These are phyloP conservation scores for Yponomeuta cagnagella DNA, from an alignment of 2,888 invertebrate genomes.

Conservation along the genomic window DNA sequence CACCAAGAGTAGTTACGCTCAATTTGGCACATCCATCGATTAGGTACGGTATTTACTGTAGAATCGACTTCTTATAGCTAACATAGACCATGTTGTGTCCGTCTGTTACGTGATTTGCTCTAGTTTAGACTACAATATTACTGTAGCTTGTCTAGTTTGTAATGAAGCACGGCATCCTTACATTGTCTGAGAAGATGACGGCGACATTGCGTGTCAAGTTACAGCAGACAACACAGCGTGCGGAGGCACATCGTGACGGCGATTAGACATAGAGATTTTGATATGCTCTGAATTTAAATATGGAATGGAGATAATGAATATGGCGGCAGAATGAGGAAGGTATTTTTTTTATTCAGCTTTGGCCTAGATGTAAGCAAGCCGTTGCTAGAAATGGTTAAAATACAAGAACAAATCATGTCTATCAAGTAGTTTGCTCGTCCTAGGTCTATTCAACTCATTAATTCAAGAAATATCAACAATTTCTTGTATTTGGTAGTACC, in stretches of 20 bases:
- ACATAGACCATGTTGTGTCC: not conserved
- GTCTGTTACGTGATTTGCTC: constrained; percentile 27
- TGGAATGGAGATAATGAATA: not conserved
- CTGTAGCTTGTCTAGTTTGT: constrained; percentile 21
- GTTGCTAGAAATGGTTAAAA: too few species aligned
- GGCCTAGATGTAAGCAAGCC: too few species aligned
- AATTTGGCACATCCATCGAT: not conserved
- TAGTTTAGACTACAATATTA: constrained; percentile 26
- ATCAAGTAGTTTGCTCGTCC: too few species aligned
- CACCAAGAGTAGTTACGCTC: not conserved
- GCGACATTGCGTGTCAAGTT: not conserved
- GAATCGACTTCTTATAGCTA: constrained; percentile 2
- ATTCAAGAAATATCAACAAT: too few species aligned
- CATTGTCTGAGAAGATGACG: not conserved
- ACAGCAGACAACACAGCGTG: constrained; percentile 9
- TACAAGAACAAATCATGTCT: too few species aligned
- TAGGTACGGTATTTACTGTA: not conserved
- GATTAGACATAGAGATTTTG: constrained; percentile 20
- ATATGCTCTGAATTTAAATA: constrained; percentile 11
- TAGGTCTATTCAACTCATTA: too few species aligned
- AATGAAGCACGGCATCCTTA: not conserved
- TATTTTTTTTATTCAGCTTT: not conserved
- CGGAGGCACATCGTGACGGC: constrained; percentile 24
- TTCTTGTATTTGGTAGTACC: too few species aligned
- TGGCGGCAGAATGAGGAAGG: not conserved